A percentile compares a stretch with the other conserved stretches of the same genome.
These are phyloP conservation scores for Mesodorylaimus sp. DNA, from an alignment of 2,888 invertebrate genomes.

Conservation along the genomic window DNA sequence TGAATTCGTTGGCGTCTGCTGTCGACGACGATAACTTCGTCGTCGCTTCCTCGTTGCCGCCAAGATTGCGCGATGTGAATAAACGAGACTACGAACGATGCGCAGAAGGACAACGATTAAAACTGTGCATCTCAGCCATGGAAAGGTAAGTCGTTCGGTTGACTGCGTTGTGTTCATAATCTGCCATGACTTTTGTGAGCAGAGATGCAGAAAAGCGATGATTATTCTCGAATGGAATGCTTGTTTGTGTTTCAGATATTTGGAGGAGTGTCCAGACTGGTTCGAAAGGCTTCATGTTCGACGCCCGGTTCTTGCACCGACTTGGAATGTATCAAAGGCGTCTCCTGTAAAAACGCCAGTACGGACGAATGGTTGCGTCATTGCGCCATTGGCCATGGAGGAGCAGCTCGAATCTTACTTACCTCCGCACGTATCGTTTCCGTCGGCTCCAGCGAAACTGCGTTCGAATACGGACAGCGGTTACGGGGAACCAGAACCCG, in stretches of 20 bases:
- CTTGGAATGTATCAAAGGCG: background rate
- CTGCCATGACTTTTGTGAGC: too few relatives aligned
- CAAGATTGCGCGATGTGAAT: background rate
- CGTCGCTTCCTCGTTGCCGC: too few relatives aligned
- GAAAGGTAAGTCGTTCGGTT: too few relatives aligned
- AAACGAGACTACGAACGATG: background rate
- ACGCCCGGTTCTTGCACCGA: background rate
- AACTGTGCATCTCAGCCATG: background rate
- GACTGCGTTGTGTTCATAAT: too few relatives aligned
- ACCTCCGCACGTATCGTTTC: too few relatives aligned
- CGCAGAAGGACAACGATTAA: background rate
- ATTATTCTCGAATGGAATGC: too few relatives aligned
- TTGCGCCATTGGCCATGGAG: background rate
- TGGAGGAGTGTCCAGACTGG: background rate
- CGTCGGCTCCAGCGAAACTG: too few relatives aligned
- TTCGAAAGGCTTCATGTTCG: conserved; percentile 3
- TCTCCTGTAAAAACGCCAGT: too few relatives aligned
- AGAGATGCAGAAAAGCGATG: too few relatives aligned
- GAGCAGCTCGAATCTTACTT: too few relatives aligned
- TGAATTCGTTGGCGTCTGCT: background rate
- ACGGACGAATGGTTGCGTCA: too few relatives aligned
- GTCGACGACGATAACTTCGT: background rate
- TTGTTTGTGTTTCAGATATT: too few relatives aligned
- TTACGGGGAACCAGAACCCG: background rate
- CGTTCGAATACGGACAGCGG: background rate